These are phyloP conservation scores for Xanthorhoe spadicearia DNA, from an alignment of 2,888 invertebrate genomes.

Conservation along the genomic window DNA sequence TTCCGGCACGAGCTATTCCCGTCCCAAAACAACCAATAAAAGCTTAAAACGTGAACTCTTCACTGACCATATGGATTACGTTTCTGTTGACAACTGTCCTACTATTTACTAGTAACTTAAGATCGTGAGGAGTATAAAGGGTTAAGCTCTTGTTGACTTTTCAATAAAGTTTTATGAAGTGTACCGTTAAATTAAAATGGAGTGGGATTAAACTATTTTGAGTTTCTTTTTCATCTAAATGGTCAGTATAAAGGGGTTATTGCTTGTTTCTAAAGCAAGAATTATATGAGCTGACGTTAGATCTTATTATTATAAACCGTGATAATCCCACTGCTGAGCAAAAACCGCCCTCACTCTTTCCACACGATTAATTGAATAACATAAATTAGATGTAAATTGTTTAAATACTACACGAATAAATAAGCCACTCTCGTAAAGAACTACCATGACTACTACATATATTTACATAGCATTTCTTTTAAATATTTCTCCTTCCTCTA, in stretches of 20 bases:
- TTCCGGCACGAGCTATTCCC: slow-evolving; percentile 69
- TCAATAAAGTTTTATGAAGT: slow-evolving; percentile 37
- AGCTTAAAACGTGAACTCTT: slow-evolving; percentile 55
- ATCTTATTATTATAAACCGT: too few relatives aligned
- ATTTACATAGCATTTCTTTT: neutral
- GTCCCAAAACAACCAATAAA: slow-evolving; percentile 60
- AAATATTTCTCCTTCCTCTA: neutral
- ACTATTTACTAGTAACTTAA: slow-evolving; percentile 27
- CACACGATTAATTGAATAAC: too few relatives aligned
- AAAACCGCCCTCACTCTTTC: too few relatives aligned
- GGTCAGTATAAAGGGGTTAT: neutral
- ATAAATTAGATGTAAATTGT: too few relatives aligned
- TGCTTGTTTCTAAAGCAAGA: neutral
- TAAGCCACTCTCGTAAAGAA: too few relatives aligned
- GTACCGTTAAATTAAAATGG: slow-evolving; percentile 16
- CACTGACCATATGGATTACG: slow-evolving; percentile 70
- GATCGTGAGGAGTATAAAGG: slow-evolving; percentile 20
- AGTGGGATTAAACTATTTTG: neutral
- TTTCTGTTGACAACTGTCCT: slow-evolving; percentile 54
- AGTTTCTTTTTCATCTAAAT: neutral
- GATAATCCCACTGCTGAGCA: too few relatives aligned
- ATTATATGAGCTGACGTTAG: too few relatives aligned
- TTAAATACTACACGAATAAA: too few relatives aligned
- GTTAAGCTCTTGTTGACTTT: slow-evolving; percentile 30
- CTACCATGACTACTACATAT: too few relatives aligned